Conservation (phyloP, 2,113 vertebrate genomes). For the Rana temporaria region DNA sequence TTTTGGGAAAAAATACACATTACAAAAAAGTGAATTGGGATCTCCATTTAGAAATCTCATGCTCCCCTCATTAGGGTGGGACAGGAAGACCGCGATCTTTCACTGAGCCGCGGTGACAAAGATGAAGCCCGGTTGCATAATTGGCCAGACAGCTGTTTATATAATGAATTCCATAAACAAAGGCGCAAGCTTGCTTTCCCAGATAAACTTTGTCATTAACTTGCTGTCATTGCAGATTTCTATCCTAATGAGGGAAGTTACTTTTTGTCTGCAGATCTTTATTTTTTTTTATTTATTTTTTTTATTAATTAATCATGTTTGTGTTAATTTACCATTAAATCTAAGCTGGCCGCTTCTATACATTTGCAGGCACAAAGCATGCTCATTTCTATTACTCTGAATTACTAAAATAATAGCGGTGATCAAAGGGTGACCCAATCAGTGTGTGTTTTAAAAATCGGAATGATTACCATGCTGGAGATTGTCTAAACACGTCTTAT, state of each 20-base stretch:
- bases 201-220: constrained; percentile 23
- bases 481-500: neutral
- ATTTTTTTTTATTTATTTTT: neutral
- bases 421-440: constrained; percentile 22
- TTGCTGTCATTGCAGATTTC: constrained; percentile 29
- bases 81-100: neutral
- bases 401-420: neutral
- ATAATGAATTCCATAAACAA: constrained; percentile 37
- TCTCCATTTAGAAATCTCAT: too few relatives aligned
- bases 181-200: neutral
- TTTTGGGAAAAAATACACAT: too few relatives aligned
- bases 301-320: constrained; percentile 31
- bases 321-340: constrained; percentile 41
- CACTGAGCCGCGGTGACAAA: constrained; percentile 1
- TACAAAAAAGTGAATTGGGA: too few relatives aligned
- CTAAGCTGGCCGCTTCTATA: neutral
- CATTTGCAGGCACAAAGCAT: neutral
- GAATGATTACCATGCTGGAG: constrained; percentile 4
- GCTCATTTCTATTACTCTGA: neutral
- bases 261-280: neutral
- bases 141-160: constrained; percentile 18
- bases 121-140: neutral
- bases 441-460: neutral
- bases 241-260: neutral
- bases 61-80: too few relatives aligned